phyloP scores from a whole-genome alignment of 2,797 vertebrate genomes.

The Enteromius viviparus region DNA sequence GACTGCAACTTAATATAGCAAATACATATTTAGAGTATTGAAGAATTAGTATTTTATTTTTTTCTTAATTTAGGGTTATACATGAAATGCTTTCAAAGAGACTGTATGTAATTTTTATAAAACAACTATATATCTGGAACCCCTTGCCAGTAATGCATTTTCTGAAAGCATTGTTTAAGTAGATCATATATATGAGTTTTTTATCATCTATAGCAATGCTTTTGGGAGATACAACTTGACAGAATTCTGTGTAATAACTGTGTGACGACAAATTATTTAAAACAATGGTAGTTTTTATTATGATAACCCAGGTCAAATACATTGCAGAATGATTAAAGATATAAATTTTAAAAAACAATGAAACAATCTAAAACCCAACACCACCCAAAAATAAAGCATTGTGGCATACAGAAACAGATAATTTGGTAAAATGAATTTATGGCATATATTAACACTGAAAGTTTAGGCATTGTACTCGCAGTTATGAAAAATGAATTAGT shows the following conservation, averaged over 20 bases:
- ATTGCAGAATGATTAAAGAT: conserved; percentile 19
- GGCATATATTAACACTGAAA: conserved; percentile 38
- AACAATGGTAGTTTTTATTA: conserved; percentile 36
- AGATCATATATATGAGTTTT: neutral
- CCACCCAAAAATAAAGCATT: conserved; percentile 33
- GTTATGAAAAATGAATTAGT: conserved; percentile 1
- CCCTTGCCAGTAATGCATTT: neutral
- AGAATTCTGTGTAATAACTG: neutral
- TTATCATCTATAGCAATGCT: neutral
- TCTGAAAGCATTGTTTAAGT: neutral
- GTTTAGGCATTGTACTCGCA: neutral
- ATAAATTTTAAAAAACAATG: conserved; percentile 15
- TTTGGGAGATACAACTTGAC: neutral
- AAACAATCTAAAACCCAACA: conserved; percentile 25
- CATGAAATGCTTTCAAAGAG: neutral
- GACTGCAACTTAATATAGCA: neutral
- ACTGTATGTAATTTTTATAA: neutral
- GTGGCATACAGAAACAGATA: conserved; percentile 22
- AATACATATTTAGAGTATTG: neutral
- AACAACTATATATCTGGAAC: neutral
- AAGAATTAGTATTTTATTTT: neutral
- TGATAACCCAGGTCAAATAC: conserved; percentile 4
- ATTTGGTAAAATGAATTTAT: conserved; percentile 16
- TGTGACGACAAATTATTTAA: neutral
- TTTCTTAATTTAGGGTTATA: neutral